Evolutionary conservation across 1,140 invertebrate genomes (phyloP).

Genomic region (Watersipora subatra): DNA sequence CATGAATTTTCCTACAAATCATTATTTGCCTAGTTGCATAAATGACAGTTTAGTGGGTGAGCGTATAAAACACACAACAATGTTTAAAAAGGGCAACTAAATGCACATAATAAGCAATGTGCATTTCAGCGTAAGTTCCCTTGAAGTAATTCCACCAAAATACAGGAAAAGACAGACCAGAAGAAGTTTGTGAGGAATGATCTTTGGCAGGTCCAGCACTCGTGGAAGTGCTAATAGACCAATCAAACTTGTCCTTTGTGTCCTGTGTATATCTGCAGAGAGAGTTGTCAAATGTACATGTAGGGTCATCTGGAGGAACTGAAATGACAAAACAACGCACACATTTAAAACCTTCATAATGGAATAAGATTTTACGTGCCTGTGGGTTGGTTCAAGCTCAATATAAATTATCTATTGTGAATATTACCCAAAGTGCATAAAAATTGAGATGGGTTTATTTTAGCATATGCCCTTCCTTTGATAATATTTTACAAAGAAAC

Average conservation of each 20-base stretch:
- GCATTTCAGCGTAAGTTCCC: too few relatives aligned
- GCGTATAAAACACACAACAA: too few relatives aligned
- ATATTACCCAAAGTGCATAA: neutral
- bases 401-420: neutral
- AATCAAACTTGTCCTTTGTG: conserved; percentile 29
- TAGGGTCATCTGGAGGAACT: conserved; percentile 6
- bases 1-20: conserved; percentile 5
- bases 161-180: too few relatives aligned
- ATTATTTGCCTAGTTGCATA: neutral
- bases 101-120: too few relatives aligned
- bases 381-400: neutral
- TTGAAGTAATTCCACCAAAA: too few relatives aligned
- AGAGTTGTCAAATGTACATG: conserved; percentile 29
- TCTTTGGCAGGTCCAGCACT: neutral
- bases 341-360: neutral
- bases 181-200: neutral
- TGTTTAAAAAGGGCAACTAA: too few relatives aligned
- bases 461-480: neutral
- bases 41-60: too few relatives aligned
- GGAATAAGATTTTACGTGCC: neutral
- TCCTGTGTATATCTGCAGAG: conserved; percentile 31
- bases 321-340: neutral
- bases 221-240: conserved; percentile 45
- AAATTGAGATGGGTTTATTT: neutral
- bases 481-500: neutral